Evolutionary conservation across 2,797 vertebrate genomes (phyloP).

Genomic region (Hydrophis major): DNA sequence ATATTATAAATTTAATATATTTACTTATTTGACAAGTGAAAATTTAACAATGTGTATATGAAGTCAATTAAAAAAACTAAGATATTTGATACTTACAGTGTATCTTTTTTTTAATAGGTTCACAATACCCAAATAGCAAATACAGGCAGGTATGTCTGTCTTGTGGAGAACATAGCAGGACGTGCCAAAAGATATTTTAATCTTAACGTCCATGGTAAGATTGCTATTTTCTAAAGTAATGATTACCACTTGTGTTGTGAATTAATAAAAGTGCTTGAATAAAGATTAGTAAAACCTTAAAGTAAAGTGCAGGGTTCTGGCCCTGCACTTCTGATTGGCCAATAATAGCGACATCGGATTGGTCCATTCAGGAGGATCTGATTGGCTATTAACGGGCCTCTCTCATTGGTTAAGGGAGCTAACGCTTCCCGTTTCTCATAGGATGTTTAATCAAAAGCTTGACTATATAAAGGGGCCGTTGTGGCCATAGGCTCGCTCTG

Average conservation of each 20-base stretch:
- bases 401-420: too few species aligned
- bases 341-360: too few species aligned
- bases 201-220: conserved; percentile 90
- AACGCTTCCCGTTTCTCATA: too few species aligned
- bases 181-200: conserved; percentile 90
- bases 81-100: not conserved
- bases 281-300: too few species aligned
- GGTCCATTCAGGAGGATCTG: too few species aligned
- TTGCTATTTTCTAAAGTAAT: conserved; percentile 11
- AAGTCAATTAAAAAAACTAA: not conserved
- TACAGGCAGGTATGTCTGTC: conserved; percentile 87
- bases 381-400: too few species aligned
- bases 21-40: not conserved
- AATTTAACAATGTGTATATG: not conserved
- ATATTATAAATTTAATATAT: not conserved
- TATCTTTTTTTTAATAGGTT: conserved; percentile 73
- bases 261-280: too few species aligned
- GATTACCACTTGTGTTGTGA: not conserved
- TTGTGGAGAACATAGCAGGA: conserved; percentile 88
- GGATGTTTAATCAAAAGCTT: too few species aligned
- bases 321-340: too few species aligned
- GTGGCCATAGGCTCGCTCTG: too few species aligned
- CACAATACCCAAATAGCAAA: conserved; percentile 82
- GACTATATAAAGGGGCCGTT: too few species aligned
- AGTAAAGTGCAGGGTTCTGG: too few species aligned